Evolutionary conservation across 1,140 invertebrate species (phyloP), one percentile per base, ranked within the genome.

Genomic region (Aphis gossypii): DNA sequence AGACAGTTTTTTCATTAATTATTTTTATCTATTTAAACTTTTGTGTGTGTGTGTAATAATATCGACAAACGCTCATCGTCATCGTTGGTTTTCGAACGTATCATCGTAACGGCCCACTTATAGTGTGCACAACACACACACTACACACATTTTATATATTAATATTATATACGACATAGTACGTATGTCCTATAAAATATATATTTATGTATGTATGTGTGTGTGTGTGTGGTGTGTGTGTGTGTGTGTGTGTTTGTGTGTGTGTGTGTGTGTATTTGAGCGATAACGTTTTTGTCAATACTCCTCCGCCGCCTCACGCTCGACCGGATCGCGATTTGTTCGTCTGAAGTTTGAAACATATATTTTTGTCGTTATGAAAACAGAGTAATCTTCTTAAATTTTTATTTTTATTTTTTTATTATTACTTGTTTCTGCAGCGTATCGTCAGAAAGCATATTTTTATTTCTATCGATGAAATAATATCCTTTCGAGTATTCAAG

Each of bases 1-100:
- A 38, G 82, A 82, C 18, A 82, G 76, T 41, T 83, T 83, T 83
- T 41, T 83, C 82, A 83, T 83, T 83, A 83, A 83, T 83, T 83
- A 83, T 41, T 41, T 83, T 83, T 83, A 83, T 83, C 82, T 2
- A 2, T 83, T 23, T 41, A 41, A 83, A 41, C n/a, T 6, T 38
- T 35, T 35, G 38, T 83, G 51, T 21, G 51, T 20, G 18, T 54
- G 51, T 11, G 46, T 60, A 11, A 76, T 76, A 76, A 76, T n/a
- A n/a, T 76, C 4, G 60, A 76, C 11, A 76, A 76, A 76, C n/a
- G 60, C 11, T 76, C 60, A n/a, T n/a, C 30, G 60, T 35, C n/a
- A 14, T 60, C 30, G 56, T 9, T 60, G 11, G 56, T 60, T 60
- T 60, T 60, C 25, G 8, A 14, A 68, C 60, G 11, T 68, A 68